These are phyloP conservation scores for Pipistrellus nathusii DNA, from an alignment of 2,797 vertebrate genomes.

Conservation along the genomic window DNA sequence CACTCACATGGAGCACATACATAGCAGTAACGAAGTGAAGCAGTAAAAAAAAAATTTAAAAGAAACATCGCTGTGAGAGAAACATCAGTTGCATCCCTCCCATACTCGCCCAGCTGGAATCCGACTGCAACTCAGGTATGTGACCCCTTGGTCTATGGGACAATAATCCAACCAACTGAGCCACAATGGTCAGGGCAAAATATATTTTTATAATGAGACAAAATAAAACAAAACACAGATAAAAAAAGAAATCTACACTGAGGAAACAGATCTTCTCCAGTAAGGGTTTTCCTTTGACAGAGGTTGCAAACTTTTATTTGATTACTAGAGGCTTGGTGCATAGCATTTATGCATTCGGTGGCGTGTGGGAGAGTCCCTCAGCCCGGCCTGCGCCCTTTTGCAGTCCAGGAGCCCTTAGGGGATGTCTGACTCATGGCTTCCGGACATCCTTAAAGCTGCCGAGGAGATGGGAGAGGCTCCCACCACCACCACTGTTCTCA, in stretches of 20 bases:
- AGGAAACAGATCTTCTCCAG: neutral
- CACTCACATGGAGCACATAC: no score
- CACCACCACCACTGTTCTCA: no score
- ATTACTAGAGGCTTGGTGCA: neutral
- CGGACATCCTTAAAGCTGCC: no score
- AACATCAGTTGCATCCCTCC: neutral
- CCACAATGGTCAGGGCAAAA: neutral
- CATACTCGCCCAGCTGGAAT: neutral
- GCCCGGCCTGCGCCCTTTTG: no score
- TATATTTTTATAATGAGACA: constrained; percentile 32
- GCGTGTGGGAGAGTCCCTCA: no score
- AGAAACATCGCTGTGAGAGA: neutral
- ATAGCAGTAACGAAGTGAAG: no score
- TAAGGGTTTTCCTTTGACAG: constrained; percentile 38
- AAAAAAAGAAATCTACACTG: neutral
- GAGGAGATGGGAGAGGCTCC: no score
- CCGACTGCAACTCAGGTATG: neutral
- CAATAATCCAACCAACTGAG: neutral
- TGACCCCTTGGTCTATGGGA: neutral
- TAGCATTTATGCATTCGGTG: no score
- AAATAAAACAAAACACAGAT: neutral
- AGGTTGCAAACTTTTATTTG: constrained; percentile 51
- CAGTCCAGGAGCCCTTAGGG: no score
- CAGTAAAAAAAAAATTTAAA: no score
- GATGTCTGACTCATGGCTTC: no score